Evolutionary conservation across 2,888 invertebrate species (phyloP), one percentile per base, ranked within the genome.

Genomic region (Belgica antarctica): DNA sequence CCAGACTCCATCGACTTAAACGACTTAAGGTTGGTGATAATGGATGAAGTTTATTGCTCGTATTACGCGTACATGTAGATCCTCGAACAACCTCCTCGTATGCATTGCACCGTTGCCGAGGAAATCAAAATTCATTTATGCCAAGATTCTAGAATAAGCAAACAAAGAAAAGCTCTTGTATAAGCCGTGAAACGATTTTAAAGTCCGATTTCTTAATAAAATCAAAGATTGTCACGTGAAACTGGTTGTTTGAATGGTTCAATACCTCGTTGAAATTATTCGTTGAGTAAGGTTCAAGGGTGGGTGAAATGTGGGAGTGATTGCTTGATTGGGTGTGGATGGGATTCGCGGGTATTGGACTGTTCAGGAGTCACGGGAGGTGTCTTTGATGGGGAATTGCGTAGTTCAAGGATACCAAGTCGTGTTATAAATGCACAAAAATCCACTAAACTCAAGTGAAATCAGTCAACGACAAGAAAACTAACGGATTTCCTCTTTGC

Each of bases 1-100:
- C 79, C 80, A 36, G 80, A 82, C 71, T 75, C 80, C 72, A 76
- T 77, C 71, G 71, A 72, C 47, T 15, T 71, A 1, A 78, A 79
- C 74, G 70, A 70, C 19, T 25, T 70, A 5, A 70, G 68, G 68
- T 68, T n/a, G 15, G 57, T 22, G 19, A 22, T 28, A 22, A n/a
- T 68, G 27, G 22, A 27, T 19, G 34, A 68, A 15, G 36, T 62
- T 62, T 19, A 34, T 34, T 62, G 34, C 34, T 62, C 62, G 22
- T 62, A 62, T 36, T 62, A 62, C 34, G 34, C 62, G 7, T 62
- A 62, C 17, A 62, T 62, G 15, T 62, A 62, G 3, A 10, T 41
- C 41, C n/a, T n/a, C n/a, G n/a, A n/a, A n/a, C n/a, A n/a, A 10
- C n/a, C 2, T 41, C 15, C 15, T 2, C n/a, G n/a, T n/a, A n/a